Evolutionary conservation across 2,113 vertebrate genomes (phyloP), one percentile per base, ranked within the genome.

Genomic region (Lutjanus erythropterus): DNA sequence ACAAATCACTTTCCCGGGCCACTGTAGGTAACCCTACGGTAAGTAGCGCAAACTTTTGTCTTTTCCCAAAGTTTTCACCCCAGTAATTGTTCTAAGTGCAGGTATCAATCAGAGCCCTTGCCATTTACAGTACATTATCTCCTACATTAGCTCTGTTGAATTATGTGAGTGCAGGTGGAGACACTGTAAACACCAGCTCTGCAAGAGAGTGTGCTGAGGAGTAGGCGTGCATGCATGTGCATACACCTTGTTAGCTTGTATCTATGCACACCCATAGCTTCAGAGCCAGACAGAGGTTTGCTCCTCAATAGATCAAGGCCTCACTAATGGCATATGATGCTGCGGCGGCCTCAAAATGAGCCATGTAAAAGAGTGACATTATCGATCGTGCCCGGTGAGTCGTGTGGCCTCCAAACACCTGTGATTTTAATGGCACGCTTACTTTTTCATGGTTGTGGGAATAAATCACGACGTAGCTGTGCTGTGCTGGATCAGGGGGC

Each of bases 111-210:
- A 93, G 65, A 80, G 86, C 75, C 29, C 31, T 86, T 92, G 94
- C 91, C 91, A 92, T 94, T 95, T 95, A 94, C 88, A 87, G 93
- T 91, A 84, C 91, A 95, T 95, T 94, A 94, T 93, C 92, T 83
- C 91, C 87, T 89, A 89, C 90, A 93, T 94, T 94, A 94, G 91
- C 87, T 61, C 86, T 23, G 64, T 70, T 91, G 91, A 94, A 92
- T 94, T 91, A 94, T 93, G 90, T 55, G 85, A 88, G 82, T 85
- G 89, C 88, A 80, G 79, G 81, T 89, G 90, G 79, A 86, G 70
- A 74, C 87, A 84, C 79, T 70, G 89, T 93, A 92, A 93, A 93
- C 89, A 89, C 84, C 72, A 78, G 44, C 78, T 27, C 35, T 69
- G 55, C 4, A 4, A 23, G 71, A 21, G 50, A 44, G 59, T 71